Percentiles rank a stretch among this genome's conserved stretches.
These are phyloP conservation scores for Lepus timidus DNA, from an alignment of 2,113 vertebrate genomes.

Conservation along the genomic window DNA sequence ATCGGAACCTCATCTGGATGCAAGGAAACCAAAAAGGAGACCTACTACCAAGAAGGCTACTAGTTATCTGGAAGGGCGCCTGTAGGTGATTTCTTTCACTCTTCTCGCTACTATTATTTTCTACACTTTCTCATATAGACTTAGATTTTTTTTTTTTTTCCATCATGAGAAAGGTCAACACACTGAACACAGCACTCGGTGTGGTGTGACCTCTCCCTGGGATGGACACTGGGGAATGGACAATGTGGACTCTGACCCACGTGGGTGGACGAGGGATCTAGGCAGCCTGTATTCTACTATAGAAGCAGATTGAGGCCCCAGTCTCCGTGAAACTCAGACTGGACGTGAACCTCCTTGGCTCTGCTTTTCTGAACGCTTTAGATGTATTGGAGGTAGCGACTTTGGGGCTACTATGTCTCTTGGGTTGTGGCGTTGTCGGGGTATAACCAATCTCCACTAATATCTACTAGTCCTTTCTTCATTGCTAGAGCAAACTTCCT, in stretches of 20 bases:
- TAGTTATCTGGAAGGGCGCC: neutral
- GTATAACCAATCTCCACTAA: neutral
- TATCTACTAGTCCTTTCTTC: neutral
- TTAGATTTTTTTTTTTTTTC: constrained; percentile 43
- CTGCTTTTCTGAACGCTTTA: neutral
- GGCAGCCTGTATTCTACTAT: neutral
- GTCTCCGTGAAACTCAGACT: neutral
- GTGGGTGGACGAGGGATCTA: neutral
- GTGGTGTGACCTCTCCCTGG: neutral
- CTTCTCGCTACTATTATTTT: neutral
- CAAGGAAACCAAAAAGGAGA: constrained; percentile 30
- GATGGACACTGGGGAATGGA: neutral
- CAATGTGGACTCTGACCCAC: neutral
- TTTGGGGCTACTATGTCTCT: neutral
- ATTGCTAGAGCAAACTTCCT: neutral
- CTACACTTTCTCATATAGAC: constrained; percentile 14
- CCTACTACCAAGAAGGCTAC: neutral
- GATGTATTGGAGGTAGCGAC: neutral
- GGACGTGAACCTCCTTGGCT: neutral
- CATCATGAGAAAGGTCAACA: neutral
- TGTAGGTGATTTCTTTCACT: neutral
- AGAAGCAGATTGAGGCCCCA: neutral
- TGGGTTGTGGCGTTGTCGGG: neutral
- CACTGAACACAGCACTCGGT: neutral
- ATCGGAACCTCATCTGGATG: neutral